Base-by-base conservation (phyloP, 2,797 vertebrate genomes). In the Trachurus trachurus region DNA sequence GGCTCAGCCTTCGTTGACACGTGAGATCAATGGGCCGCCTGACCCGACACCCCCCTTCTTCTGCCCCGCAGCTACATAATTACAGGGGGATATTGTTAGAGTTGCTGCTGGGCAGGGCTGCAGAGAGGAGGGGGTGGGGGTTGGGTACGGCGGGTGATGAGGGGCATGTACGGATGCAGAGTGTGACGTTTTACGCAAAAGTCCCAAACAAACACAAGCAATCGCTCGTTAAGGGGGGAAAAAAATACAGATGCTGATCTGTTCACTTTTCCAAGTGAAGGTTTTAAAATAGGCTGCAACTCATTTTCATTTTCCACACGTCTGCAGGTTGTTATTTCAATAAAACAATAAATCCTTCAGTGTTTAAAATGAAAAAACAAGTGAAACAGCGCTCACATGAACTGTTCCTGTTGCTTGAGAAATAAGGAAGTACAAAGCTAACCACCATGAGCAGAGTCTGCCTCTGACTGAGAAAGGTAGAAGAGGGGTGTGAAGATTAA, bases 71-170 rank as follows among this genome's bases (percentile, higher is more conserved):
- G 89, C 81, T 64, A 76, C 80, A 61, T 65, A 71, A 84, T 76
- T 81, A 89, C 76, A 87, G 82, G 70, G 74, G 52, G 74, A 82
- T 89, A 89, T 87, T 91, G 89, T 92, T 84, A 78, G 89, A 87
- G 71, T 68, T 67, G 71, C 80, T 81, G 70, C 61, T 71, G 71
- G 78, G 83, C 63, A 64, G 54, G 71, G 57, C 54, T 26, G 75
- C 5, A 22, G 29, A 10, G 9, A 17, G 52, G 40, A 26, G 26
- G 26, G 26, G 26, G 26, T 26, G 26, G 40, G 56, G 26, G 9
- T 17, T 49, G 40, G 12, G 56, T 31, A 42, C 34, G 53, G 22
- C 62, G 12, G 19, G 54, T 52, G 31, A 54, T 10, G 15, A 40
- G 65, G 29, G 37, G 50, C 57, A 77, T 45, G 50, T 44, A 56